Evolutionary conservation across 2,888 invertebrate species (phyloP), one percentile per base, ranked within the genome.

Genomic region (Perdita meconis): DNA sequence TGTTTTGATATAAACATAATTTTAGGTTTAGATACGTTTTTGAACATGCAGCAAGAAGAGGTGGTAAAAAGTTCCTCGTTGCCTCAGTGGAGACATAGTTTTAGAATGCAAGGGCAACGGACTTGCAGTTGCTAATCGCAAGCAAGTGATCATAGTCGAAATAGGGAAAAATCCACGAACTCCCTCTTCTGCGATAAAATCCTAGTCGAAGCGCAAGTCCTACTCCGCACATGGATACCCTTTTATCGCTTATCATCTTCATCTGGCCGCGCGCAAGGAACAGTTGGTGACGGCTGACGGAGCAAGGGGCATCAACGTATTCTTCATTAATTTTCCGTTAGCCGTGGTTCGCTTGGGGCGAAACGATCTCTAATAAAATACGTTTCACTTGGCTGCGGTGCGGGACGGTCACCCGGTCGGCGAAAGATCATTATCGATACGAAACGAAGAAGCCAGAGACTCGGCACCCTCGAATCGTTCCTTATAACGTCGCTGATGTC

Each of bases 391-490:
- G 69, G 73, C 47, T 61, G 51, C 63, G 73, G n/a, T 61, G 51
- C 30, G 59, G 22, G 63, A 53, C 61, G 70, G 85, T 75, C 86
- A 88, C 88, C 47, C 90, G 88, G 91, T 90, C 90, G 86, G 90
- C 90, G 90, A 88, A 87, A 90, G 92, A 92, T 92, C 88, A 90
- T 88, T 91, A 91, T 92, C 92, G 92, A 92, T 92, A 88, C 81
- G 86, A 86, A 88, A 89, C 87, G 83, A 90, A 89, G 88, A n/a
- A n/a, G n/a, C n/a, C n/a, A n/a, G n/a, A 87, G 81, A 75, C 69
- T 38, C 65, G 74, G 75, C 84, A 77, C 82, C 82, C 78, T 77
- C 40, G 44, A 65, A 66, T 72, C 79, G 81, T 88, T 86, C 86
- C 88, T 88, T 87, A 88, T 89, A 89, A 88, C 82, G 86, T 85